Conservation (phyloP, 2,888 invertebrate species). For the Polymixis flavicincta region DNA sequence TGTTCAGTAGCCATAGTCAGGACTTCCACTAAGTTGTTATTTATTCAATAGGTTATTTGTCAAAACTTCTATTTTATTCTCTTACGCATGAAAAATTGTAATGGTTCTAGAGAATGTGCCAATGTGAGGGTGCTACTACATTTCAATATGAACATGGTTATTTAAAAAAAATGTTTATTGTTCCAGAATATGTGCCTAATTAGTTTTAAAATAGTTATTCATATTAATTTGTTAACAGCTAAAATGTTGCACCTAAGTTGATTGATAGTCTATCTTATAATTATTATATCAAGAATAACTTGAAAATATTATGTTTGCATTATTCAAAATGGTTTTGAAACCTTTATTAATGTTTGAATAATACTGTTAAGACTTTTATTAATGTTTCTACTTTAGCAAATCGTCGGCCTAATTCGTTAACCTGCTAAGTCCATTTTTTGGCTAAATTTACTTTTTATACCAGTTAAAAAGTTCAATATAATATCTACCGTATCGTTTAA, state of each 20-base stretch:
- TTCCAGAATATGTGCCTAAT: slow-evolving; percentile 41
- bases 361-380: slow-evolving; percentile 34
- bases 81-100: neutral
- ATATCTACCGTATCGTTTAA: too few species aligned
- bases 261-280: slow-evolving; percentile 24
- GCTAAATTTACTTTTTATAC: slow-evolving; percentile 25
- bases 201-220: slow-evolving; percentile 17
- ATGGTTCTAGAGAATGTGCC: slow-evolving; percentile 2
- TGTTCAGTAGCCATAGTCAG: neutral
- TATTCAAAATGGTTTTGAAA: slow-evolving; percentile 24
- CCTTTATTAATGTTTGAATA: slow-evolving; percentile 21
- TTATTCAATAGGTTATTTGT: neutral
- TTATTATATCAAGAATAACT: slow-evolving; percentile 16
- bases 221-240: slow-evolving; percentile 25
- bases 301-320: slow-evolving; percentile 34
- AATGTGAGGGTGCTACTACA: slow-evolving; percentile 22
- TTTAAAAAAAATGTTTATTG: slow-evolving; percentile 19
- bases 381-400: slow-evolving; percentile 35
- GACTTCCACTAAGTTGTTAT: neutral
- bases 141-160: slow-evolving; percentile 8
- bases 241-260: slow-evolving; percentile 24
- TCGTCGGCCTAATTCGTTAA: too few species aligned
- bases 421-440: too few species aligned
- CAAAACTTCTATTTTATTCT: neutral
- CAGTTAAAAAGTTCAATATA: too few species aligned